Evolutionary conservation across 2,797 vertebrate species (phyloP).

Genomic region (Streptopelia turtur): DNA sequence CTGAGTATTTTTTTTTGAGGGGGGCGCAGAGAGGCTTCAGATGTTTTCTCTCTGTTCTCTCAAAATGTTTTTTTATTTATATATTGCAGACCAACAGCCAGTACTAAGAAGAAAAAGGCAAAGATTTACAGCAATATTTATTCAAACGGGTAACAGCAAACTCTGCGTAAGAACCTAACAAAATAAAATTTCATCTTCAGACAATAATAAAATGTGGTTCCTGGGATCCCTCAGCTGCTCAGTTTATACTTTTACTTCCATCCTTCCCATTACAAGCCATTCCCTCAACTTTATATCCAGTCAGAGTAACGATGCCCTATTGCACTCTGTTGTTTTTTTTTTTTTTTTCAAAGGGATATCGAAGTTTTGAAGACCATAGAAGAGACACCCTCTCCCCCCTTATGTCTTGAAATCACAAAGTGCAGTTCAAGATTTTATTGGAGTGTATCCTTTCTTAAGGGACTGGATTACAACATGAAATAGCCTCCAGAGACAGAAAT

Average conservation of each 20-base stretch:
- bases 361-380: background rate
- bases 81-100: background rate
- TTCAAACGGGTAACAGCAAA: background rate
- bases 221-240: background rate
- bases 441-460: background rate
- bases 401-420: background rate
- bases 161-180: background rate
- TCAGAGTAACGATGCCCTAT: background rate
- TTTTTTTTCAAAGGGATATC: background rate
- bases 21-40: background rate
- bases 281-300: background rate
- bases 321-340: background rate
- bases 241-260: background rate
- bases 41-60: background rate
- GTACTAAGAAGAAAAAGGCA: background rate
- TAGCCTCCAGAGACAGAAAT: background rate
- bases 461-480: background rate
- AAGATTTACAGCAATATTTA: background rate
- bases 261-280: background rate
- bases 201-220: background rate
- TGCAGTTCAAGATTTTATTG: background rate
- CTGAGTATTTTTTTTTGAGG: background rate
- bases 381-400: background rate
- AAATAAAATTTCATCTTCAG: background rate
- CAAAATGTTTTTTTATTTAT: background rate